Conservation (phyloP, 2,888 invertebrate species). For the Onchidella celtica region DNA sequence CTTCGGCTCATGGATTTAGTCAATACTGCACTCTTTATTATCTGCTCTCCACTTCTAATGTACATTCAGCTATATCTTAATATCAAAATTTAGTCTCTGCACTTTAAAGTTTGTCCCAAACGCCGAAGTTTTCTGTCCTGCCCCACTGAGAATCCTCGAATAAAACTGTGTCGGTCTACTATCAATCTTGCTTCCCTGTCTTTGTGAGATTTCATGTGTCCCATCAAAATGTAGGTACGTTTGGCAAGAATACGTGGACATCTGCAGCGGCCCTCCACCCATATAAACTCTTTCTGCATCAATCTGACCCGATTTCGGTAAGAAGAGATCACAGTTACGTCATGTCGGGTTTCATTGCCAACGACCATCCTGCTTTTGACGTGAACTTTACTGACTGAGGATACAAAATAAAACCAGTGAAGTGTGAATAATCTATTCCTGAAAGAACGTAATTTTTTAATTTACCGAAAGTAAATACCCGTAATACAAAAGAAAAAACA, state of each 20-base stretch:
- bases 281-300: constrained; percentile 51
- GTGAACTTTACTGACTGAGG: constrained; percentile 50
- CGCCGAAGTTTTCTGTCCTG: constrained; percentile 28
- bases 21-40: too few species aligned
- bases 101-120: constrained; percentile 10
- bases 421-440: not conserved
- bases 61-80: too few species aligned
- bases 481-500: too few species aligned
- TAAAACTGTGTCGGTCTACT: constrained; percentile 38
- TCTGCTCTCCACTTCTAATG: too few species aligned
- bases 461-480: too few species aligned
- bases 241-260: constrained; percentile 50
- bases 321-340: constrained; percentile 50
- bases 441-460: too few species aligned
- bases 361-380: constrained; percentile 38
- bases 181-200: constrained; percentile 49
- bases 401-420: constrained; percentile 9
- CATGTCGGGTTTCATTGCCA: constrained; percentile 53
- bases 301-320: constrained; percentile 50
- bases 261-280: constrained; percentile 54
- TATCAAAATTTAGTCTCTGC: not conserved
- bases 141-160: constrained; percentile 40
- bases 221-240: constrained; percentile 54
- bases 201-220: constrained; percentile 37
- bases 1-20: too few species aligned